Evolutionary conservation across 2,797 vertebrate genomes (phyloP).

Genomic region (Melanotaenia trifasciata): DNA sequence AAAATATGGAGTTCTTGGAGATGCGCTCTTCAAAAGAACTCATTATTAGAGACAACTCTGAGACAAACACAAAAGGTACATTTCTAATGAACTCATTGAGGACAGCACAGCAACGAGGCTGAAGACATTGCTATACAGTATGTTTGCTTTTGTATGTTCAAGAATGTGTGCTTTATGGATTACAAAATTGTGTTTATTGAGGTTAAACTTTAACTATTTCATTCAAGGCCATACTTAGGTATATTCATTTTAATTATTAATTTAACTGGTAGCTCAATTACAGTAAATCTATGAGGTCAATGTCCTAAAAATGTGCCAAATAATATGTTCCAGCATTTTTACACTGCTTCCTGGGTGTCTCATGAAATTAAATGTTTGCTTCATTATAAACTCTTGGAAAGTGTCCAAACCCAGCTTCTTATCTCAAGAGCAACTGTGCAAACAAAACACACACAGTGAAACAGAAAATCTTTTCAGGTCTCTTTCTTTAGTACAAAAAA

Average conservation of each 20-base stretch:
- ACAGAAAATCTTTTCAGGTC: conserved; percentile 39
- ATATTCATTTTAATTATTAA: conserved; percentile 53
- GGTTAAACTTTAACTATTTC: conserved; percentile 50
- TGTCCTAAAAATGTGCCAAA: conserved; percentile 65
- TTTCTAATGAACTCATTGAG: conserved; percentile 50
- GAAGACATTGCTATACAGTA: conserved; percentile 7
- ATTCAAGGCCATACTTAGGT: conserved; percentile 54
- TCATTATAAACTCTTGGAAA: conserved; percentile 69
- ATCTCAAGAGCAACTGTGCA: conserved; percentile 52
- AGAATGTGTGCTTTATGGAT: conserved; percentile 12
- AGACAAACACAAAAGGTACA: conserved; percentile 38
- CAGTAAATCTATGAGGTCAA: conserved; percentile 49
- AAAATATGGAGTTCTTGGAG: conserved; percentile 38
- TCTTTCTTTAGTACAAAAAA: conserved; percentile 29
- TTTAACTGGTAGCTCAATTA: conserved; percentile 63
- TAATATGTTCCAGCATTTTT: conserved; percentile 59
- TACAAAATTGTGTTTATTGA: conserved; percentile 46
- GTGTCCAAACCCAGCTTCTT: conserved; percentile 51
- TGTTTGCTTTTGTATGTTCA: conserved; percentile 35
- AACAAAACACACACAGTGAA: conserved; percentile 38
- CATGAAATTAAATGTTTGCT: conserved; percentile 65
- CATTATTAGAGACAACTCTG: conserved; percentile 42
- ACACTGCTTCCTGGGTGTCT: conserved; percentile 42
- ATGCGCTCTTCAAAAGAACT: conserved; percentile 35
- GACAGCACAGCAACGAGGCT: conserved; percentile 22